Evolutionary conservation across 2,113 vertebrate species (phyloP).

Genomic region (Puffinus mauretanicus): DNA sequence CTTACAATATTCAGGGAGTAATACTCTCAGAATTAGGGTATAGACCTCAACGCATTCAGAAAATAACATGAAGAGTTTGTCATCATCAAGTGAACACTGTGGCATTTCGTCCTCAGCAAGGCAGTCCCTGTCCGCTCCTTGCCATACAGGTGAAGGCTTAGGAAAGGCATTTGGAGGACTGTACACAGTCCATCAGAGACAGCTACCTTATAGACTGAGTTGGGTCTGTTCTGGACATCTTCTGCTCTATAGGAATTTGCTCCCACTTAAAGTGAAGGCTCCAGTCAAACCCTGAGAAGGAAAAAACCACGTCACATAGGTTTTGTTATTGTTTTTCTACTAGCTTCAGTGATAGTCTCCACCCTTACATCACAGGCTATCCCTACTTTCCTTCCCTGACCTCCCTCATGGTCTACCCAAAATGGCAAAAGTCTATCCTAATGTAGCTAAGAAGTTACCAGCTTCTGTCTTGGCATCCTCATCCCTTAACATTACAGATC

Average conservation of each 20-base stretch:
- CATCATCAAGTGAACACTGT: background rate
- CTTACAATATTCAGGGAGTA: background rate
- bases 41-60: background rate
- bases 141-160: background rate
- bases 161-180: background rate
- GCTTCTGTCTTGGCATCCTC: background rate
- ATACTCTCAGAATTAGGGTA: background rate
- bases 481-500: background rate
- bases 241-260: slow-evolving; percentile 98
- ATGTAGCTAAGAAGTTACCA: background rate
- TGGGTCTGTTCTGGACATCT: slow-evolving; percentile 93
- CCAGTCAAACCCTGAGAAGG: slow-evolving; percentile 93
- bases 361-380: background rate
- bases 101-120: background rate
- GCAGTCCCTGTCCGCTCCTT: background rate
- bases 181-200: background rate
- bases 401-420: background rate
- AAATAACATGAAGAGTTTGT: background rate
- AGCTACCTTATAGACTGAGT: slow-evolving; percentile 91
- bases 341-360: background rate
- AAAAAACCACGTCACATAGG: background rate
- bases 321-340: background rate
- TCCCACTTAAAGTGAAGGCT: slow-evolving; percentile 99
- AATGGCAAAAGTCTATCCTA: background rate
- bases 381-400: background rate